phyloP scores from a whole-genome alignment of 2,888 invertebrate species.

The Arctia plantaginis region DNA sequence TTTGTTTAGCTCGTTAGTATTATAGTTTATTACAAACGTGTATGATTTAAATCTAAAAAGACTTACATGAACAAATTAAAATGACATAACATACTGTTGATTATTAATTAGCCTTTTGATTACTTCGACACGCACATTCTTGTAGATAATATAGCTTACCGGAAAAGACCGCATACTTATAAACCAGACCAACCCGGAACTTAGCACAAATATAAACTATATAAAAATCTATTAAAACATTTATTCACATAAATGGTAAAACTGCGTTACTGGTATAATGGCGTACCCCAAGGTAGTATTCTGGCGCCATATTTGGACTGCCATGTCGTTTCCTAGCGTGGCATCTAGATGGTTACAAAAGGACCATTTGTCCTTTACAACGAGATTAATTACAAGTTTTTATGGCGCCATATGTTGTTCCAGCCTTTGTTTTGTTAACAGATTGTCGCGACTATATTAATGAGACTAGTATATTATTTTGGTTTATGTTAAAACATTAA shows the following conservation, averaged over 20 bases:
- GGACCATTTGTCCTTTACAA: slow-evolving; percentile 39
- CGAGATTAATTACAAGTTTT: slow-evolving; percentile 52
- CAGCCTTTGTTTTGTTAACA: slow-evolving; percentile 23
- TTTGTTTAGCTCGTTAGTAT: neutral
- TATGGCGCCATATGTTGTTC: slow-evolving; percentile 47
- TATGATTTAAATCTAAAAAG: neutral
- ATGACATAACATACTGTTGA: neutral
- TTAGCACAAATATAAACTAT: slow-evolving; percentile 16
- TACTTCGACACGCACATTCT: slow-evolving; percentile 10
- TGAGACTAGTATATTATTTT: slow-evolving; percentile 4
- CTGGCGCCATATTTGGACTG: slow-evolving; percentile 24
- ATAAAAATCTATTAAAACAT: slow-evolving; percentile 51
- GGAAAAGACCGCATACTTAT: slow-evolving; percentile 15
- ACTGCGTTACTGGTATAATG: slow-evolving; percentile 32
- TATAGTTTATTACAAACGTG: neutral
- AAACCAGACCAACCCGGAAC: slow-evolving; percentile 24
- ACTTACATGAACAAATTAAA: neutral
- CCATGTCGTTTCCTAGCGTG: slow-evolving; percentile 26
- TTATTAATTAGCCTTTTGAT: slow-evolving; percentile 7
- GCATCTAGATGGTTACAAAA: slow-evolving; percentile 50
- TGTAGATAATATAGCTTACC: slow-evolving; percentile 3
- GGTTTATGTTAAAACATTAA: neutral
- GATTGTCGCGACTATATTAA: slow-evolving; percentile 19
- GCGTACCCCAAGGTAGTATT: slow-evolving; percentile 25
- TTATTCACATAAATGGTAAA: slow-evolving; percentile 37